A percentile compares a stretch with the other conserved stretches of the same genome.
Conservation (phyloP, 2,888 invertebrate species). For the Phortica okadai region DNA sequence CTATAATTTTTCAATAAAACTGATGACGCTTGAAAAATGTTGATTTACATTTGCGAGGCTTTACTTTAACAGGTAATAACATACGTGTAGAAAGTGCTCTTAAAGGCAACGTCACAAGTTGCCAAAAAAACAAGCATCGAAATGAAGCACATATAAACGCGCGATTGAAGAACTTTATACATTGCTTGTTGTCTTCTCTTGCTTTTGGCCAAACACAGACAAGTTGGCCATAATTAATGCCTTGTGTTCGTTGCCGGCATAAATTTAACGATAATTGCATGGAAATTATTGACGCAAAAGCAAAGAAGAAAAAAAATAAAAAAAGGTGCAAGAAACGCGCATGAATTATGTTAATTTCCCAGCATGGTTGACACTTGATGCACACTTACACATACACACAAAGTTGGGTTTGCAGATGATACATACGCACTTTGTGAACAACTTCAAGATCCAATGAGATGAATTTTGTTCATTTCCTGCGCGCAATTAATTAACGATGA, state of each 20-base stretch:
- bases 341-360: constrained; percentile 33
- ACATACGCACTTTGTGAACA: not conserved
- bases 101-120: too few species aligned
- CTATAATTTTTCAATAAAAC: too few species aligned
- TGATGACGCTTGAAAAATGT: too few species aligned
- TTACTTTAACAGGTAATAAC: too few species aligned
- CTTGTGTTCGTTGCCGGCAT: constrained; percentile 1
- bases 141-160: too few species aligned
- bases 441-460: too few species aligned
- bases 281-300: constrained; percentile 12
- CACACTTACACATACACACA: not conserved
- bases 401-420: not conserved
- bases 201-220: not conserved
- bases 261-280: constrained; percentile 21
- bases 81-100: too few species aligned
- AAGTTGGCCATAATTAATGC: constrained; percentile 10
- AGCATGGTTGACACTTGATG: constrained; percentile 32
- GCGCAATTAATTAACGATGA: constrained; percentile 39
- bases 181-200: too few species aligned
- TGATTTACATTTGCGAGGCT: too few species aligned
- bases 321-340: constrained; percentile 12
- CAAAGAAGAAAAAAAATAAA: not conserved
- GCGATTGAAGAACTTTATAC: too few species aligned
- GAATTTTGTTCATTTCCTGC: not conserved
- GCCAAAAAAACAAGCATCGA: too few species aligned